Evolutionary conservation across 2,888 invertebrate species (phyloP).

Genomic region (Cephus pulcher): DNA sequence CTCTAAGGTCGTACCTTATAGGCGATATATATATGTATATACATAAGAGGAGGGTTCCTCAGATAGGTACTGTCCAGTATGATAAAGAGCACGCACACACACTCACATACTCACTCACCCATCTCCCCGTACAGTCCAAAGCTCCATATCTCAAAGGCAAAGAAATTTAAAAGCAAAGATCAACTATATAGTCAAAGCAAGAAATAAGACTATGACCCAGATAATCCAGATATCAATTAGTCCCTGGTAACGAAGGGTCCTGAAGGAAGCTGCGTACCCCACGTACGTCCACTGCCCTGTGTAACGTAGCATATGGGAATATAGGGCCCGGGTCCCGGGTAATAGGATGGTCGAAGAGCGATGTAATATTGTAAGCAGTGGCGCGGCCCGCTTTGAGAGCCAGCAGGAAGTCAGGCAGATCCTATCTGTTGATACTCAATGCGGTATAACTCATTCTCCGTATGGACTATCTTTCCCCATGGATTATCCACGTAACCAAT

Average conservation of each 20-base stretch:
- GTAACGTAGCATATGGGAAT: not conserved
- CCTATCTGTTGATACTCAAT: conserved; percentile 43
- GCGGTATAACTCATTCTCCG: conserved; percentile 40
- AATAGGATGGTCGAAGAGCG: conserved; percentile 23
- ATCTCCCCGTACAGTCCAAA: not conserved
- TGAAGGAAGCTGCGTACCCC: not conserved
- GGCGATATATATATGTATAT: not conserved
- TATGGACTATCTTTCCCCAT: conserved; percentile 12
- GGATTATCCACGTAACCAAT: conserved; percentile 2
- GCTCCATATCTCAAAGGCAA: not conserved
- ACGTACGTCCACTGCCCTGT: not conserved
- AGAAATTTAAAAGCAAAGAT: not conserved
- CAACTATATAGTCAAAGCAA: not conserved
- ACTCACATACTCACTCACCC: not conserved
- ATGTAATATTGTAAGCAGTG: conserved; percentile 24
- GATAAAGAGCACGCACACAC: not conserved
- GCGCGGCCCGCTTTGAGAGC: conserved; percentile 30
- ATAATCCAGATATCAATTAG: not conserved
- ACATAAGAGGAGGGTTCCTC: not conserved
- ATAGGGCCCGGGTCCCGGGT: not conserved
- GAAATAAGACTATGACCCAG: not conserved
- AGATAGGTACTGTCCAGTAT: not conserved
- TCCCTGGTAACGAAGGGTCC: not conserved
- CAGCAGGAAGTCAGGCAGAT: conserved; percentile 27
- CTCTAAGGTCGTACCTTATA: not conserved